phyloP scores from a whole-genome alignment of 2,113 vertebrate genomes.

The Embiotoca jacksoni region DNA sequence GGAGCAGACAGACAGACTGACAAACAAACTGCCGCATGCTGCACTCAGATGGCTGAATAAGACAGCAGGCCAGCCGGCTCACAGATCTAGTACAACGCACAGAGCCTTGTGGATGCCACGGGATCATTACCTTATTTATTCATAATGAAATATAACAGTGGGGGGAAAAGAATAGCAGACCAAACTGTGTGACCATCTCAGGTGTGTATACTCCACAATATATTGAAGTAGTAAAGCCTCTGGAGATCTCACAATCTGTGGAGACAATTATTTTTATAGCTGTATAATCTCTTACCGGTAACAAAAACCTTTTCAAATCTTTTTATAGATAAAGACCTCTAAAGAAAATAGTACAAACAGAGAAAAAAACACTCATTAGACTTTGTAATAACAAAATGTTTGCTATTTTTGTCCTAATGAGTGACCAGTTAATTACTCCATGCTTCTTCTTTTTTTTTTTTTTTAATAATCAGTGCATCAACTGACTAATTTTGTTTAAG shows the following conservation, averaged over 20 bases:
- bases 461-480: neutral
- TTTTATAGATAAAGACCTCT: neutral
- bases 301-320: neutral
- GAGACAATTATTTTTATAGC: constrained; percentile 4
- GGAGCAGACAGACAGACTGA: constrained; percentile 10
- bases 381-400: neutral
- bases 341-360: neutral
- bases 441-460: too few species aligned
- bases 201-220: neutral
- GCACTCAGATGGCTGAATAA: constrained; percentile 36
- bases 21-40: constrained; percentile 7
- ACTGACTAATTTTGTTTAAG: neutral
- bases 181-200: constrained; percentile 29
- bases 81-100: constrained; percentile 46
- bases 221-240: constrained; percentile 11
- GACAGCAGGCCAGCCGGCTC: constrained; percentile 27
- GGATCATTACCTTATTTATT: constrained; percentile 55
- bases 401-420: neutral
- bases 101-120: constrained; percentile 45
- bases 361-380: neutral
- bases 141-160: constrained; percentile 32
- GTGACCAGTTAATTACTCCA: neutral
- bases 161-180: neutral
- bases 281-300: neutral
- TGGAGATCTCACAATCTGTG: constrained; percentile 8